phyloP scores from a whole-genome alignment of 2,797 vertebrate genomes.

The Diplodus puntazzo region DNA sequence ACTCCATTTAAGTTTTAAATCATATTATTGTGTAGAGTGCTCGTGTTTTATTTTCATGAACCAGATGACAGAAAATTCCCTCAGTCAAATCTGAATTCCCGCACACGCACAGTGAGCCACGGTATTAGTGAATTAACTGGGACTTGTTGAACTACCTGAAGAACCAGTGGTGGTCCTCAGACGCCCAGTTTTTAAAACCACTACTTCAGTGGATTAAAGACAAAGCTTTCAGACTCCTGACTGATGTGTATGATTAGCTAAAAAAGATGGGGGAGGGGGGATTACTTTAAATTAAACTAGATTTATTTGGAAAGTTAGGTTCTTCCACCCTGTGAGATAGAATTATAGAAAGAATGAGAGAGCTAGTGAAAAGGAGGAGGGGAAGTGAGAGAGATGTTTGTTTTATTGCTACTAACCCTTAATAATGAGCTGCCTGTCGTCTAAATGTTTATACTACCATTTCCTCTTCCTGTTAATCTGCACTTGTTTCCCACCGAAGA shows the following conservation, averaged over 20 bases:
- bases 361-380: slow-evolving; percentile 3
- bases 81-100: neutral
- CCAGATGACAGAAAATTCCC: neutral
- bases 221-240: slow-evolving; percentile 17
- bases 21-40: slow-evolving; percentile 2
- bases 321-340: slow-evolving; percentile 2
- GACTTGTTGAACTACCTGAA: neutral
- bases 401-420: slow-evolving; percentile 67
- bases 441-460: slow-evolving; percentile 73
- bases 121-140: neutral
- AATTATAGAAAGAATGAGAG: neutral
- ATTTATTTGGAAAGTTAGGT: slow-evolving; percentile 20
- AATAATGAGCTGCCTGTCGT: slow-evolving; percentile 64
- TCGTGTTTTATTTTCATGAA: slow-evolving; percentile 6
- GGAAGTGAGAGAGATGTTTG: slow-evolving; percentile 37
- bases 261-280: neutral
- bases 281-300: slow-evolving; percentile 1
- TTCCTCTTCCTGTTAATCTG: slow-evolving; percentile 81
- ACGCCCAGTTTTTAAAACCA: slow-evolving; percentile 22
- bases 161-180: neutral
- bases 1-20: slow-evolving; percentile 13
- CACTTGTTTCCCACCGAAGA: slow-evolving; percentile 62
- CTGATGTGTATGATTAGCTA: slow-evolving; percentile 6
- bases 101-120: neutral
- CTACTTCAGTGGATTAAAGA: slow-evolving; percentile 38